Conservation (phyloP, 2,113 vertebrate species). For the Rhagologus leucostigma region DNA sequence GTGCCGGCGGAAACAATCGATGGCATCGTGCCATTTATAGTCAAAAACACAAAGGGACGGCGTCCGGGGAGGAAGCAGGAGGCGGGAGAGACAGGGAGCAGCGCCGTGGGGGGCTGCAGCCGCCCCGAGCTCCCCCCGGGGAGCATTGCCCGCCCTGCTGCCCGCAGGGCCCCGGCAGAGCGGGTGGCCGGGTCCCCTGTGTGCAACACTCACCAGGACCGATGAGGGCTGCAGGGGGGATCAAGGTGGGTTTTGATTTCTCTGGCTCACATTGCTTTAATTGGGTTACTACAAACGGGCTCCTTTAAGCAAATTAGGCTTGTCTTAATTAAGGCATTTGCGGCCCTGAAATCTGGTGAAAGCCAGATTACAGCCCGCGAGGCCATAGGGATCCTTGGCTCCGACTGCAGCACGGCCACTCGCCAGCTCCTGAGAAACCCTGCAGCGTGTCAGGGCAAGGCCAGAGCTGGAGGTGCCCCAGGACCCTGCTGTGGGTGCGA, state of each 20-base stretch:
- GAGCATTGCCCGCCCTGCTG: background rate
- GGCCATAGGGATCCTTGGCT: background rate
- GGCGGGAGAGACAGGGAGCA: background rate
- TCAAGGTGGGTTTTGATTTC: background rate
- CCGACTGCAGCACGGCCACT: accelerated
- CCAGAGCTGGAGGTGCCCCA: background rate
- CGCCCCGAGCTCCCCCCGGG: accelerated
- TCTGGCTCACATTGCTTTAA: slow-evolving; percentile 30
- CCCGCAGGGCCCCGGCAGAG: accelerated
- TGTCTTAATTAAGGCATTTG: slow-evolving; percentile 34
- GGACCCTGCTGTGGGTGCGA: background rate
- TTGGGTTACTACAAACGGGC: slow-evolving; percentile 42
- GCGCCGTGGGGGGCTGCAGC: accelerated
- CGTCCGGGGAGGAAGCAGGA: background rate
- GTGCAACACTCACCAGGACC: background rate
- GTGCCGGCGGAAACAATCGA: background rate
- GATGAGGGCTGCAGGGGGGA: background rate
- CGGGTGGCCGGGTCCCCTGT: accelerated
- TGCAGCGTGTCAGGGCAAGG: background rate
- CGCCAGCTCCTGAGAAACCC: background rate
- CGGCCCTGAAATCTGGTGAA: slow-evolving; percentile 15
- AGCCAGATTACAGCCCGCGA: background rate
- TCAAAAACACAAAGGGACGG: slow-evolving; percentile 19
- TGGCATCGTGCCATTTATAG: slow-evolving; percentile 18
- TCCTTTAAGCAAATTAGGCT: slow-evolving; percentile 53